Conservation (phyloP, 2,113 vertebrate genomes). For the Puntigrus tetrazona region DNA sequence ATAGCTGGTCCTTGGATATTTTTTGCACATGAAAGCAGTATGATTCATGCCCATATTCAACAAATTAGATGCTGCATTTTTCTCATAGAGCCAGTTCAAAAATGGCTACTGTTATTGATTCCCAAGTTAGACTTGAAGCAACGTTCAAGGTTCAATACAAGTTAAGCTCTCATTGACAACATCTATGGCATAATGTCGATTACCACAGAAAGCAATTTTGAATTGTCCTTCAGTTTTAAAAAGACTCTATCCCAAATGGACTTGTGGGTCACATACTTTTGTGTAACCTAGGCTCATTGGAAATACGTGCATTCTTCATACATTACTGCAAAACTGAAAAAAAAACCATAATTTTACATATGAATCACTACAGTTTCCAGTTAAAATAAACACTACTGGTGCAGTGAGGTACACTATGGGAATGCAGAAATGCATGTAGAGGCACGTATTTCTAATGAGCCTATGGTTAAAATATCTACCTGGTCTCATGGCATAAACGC, state of each 20-base stretch:
- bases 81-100: not conserved
- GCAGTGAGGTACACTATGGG: too few species aligned
- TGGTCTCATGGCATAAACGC: too few species aligned
- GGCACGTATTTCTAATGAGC: too few species aligned
- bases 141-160: not conserved
- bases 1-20: not conserved
- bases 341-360: too few species aligned
- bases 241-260: not conserved
- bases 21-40: not conserved
- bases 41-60: not conserved
- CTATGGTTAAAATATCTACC: too few species aligned
- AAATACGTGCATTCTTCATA: too few species aligned
- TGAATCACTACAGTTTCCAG: too few species aligned
- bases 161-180: not conserved
- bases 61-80: not conserved
- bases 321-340: too few species aligned
- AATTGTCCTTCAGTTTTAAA: not conserved
- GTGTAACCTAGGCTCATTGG: too few species aligned
- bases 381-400: too few species aligned
- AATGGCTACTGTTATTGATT: not conserved
- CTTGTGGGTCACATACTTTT: not conserved
- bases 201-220: not conserved
- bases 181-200: not conserved
- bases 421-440: too few species aligned
- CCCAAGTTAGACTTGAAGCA: not conserved